These are phyloP conservation scores for Montipora sp. DNA, from an alignment of 64 coral and sea anemone species.

Conservation along the genomic window DNA sequence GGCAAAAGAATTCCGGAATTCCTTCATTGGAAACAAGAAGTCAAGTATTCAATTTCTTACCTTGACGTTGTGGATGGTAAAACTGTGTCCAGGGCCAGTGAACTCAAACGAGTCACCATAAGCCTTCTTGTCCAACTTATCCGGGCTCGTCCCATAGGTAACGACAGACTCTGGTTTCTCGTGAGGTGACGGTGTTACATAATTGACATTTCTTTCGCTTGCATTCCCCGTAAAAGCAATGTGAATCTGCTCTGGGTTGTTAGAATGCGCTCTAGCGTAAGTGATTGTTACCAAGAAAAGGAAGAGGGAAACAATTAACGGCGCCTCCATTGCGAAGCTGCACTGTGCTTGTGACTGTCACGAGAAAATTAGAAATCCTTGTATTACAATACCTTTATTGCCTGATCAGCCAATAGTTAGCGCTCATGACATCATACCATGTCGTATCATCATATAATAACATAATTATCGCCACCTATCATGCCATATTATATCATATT, in stretches of 20 bases:
- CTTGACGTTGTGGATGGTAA: conserved; percentile 76
- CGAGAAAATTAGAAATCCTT: neutral
- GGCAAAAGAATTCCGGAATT: neutral
- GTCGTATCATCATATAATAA: too few relatives aligned
- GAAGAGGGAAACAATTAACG: neutral
- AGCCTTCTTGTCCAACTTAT: conserved; percentile 34
- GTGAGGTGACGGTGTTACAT: conserved; percentile 64
- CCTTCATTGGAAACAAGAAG: neutral
- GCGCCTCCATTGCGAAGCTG: neutral
- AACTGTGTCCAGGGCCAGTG: neutral
- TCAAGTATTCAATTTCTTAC: neutral
- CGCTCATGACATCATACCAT: too few relatives aligned
- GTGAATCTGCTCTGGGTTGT: conserved; percentile 82
- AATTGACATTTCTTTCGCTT: conserved; percentile 83
- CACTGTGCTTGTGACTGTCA: neutral
- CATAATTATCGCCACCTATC: too few relatives aligned
- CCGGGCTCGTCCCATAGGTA: conserved; percentile 61
- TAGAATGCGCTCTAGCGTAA: neutral
- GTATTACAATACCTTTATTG: too few relatives aligned
- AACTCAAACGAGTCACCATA: conserved; percentile 65
- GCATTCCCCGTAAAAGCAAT: conserved; percentile 72
- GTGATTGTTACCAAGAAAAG: neutral
- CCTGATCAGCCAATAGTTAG: too few relatives aligned
- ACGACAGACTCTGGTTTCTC: conserved; percentile 47
- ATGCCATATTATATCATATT: too few relatives aligned